Evolutionary conservation across 2,888 invertebrate genomes (phyloP).

Genomic region (Trichacis sp.): DNA sequence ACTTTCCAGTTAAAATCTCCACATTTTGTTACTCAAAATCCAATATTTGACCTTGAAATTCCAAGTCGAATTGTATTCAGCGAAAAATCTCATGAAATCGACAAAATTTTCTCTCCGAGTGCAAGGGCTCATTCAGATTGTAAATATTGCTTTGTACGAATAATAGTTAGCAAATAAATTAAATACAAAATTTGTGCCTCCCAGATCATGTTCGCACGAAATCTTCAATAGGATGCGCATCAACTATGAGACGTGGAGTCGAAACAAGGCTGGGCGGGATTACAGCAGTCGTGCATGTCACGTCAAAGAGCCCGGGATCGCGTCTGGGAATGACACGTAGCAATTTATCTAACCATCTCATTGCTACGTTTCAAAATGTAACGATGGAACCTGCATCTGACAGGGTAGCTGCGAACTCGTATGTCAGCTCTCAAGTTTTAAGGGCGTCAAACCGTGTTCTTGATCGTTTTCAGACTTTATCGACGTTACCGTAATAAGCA

Average conservation of each 20-base stretch:
- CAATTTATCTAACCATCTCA: conserved; percentile 68
- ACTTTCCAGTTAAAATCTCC: too few relatives aligned
- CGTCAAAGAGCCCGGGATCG: conserved; percentile 25
- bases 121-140: too few relatives aligned
- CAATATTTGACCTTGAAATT: too few relatives aligned
- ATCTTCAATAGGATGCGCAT: background rate
- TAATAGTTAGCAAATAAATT: too few relatives aligned
- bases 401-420: conserved; percentile 50
- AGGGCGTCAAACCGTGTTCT: conserved; percentile 34
- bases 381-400: conserved; percentile 63
- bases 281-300: conserved; percentile 25
- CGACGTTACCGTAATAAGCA: conserved; percentile 33
- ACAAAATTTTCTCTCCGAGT: too few relatives aligned
- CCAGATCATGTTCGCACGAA: too few relatives aligned
- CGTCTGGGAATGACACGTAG: conserved; percentile 63
- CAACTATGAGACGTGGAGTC: conserved; percentile 5
- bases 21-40: too few relatives aligned
- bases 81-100: too few relatives aligned
- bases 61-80: too few relatives aligned
- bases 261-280: conserved; percentile 3
- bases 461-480: conserved; percentile 34
- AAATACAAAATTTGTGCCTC: too few relatives aligned
- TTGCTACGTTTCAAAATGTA: conserved; percentile 66
- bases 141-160: too few relatives aligned
- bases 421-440: conserved; percentile 41